Evolutionary conservation across 1,140 invertebrate species (phyloP).

Genomic region (Tetraneura akinire): DNA sequence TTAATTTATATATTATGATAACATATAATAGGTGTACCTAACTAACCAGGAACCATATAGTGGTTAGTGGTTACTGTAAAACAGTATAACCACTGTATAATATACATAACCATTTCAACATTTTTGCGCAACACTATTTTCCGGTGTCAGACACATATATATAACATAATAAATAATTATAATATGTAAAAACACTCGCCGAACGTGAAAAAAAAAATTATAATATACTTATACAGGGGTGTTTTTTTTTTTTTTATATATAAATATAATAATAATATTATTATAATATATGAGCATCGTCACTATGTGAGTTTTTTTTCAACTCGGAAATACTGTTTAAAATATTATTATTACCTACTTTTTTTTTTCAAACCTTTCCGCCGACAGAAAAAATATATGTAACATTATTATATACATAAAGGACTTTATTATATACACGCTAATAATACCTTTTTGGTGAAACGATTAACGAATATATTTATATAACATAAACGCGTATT

Average conservation of each 20-base stretch:
- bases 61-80: too few species aligned
- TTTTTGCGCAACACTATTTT: neutral
- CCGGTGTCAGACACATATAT: neutral
- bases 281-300: too few species aligned
- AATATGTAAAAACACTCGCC: too few species aligned
- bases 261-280: too few species aligned
- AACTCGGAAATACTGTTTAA: neutral
- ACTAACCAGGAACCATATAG: too few species aligned
- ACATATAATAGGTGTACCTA: too few species aligned
- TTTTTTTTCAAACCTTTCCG: neutral
- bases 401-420: neutral
- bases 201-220: too few species aligned
- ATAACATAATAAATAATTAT: neutral
- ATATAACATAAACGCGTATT: conserved; percentile 21
- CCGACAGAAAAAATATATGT: conserved; percentile 1
- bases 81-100: too few species aligned
- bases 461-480: neutral
- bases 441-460: conserved; percentile 34
- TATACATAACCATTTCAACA: neutral
- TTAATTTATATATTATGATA: too few species aligned
- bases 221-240: too few species aligned
- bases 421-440: neutral
- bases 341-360: too few species aligned
- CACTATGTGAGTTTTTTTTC: neutral
- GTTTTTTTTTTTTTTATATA: too few species aligned